Evolutionary conservation across 2,797 vertebrate genomes (phyloP), one percentile per base, ranked within the genome.

Genomic region (Hybognathus amarus): DNA sequence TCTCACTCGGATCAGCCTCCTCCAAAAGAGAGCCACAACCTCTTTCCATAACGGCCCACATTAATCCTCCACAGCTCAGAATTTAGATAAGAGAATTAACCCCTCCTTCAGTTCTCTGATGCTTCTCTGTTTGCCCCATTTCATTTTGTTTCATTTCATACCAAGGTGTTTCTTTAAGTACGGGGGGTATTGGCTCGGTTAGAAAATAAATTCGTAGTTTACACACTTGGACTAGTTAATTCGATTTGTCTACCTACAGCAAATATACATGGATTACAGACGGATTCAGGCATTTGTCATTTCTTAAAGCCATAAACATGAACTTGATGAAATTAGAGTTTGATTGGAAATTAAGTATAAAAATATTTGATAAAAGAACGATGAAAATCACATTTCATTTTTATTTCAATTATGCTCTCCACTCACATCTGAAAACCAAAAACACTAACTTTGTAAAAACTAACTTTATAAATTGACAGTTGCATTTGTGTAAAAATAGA

Each of bases 21-120:
- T 80, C 79, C 67, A 76, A 69, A 45, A 82, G 33, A 74, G 54
- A 81, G 76, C 20, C 42, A 56, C 22, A 87, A 75, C 70, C 77
- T 63, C 82, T 71, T 83, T 85, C 70, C 36, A 84, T 85, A 85
- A 87, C 77, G 40, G 61, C 74, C 79, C 40, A 68, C 76, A 80
- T 52, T 79, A 78, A 87, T 83, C 85, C 77, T 79, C 67, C 47
- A 69, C 78, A 81, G 63, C 77, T 83, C 80, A 80, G 87, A 84
- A 83, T 87, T 85, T 80, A 86, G 79, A 88, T 87, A 83, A 86
- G 78, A 84, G 83, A 84, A 84, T 90, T 86, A 87, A 86, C 80
- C 63, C 81, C 66, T 78, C 77, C 74, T 73, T 67, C 52, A 71
- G 64, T 71, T 76, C 76, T 64, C 79, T 76, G 75, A 80, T 38